Conservation (phyloP, 2,797 vertebrate species). For the Pangasius krempfi region DNA sequence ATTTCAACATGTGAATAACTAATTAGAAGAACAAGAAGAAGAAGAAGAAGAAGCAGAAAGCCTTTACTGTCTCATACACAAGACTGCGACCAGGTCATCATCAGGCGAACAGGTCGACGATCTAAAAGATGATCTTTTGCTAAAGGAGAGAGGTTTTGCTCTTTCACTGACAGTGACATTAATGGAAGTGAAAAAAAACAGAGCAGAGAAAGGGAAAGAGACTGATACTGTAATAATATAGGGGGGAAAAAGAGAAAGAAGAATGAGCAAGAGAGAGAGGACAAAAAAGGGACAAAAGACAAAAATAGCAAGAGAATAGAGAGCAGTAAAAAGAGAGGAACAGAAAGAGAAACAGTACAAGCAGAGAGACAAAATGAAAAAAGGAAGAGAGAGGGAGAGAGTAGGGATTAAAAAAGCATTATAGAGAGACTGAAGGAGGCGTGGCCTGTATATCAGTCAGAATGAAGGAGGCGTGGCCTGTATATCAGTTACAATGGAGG, state of each 20-base stretch:
- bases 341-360: neutral
- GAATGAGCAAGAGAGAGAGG: neutral
- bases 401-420: too few species aligned
- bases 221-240: neutral
- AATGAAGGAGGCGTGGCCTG: neutral
- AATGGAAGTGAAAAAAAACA: neutral
- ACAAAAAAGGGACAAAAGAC: neutral
- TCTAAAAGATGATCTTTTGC: neutral
- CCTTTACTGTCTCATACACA: neutral
- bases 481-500: neutral
- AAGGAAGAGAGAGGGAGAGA: neutral
- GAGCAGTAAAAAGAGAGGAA: neutral
- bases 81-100: neutral
- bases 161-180: neutral
- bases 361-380: neutral
- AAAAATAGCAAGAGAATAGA: neutral
- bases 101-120: neutral
- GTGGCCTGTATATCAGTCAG: neutral
- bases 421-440: neutral
- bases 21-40: neutral
- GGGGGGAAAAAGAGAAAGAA: neutral
- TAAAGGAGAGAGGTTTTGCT: neutral
- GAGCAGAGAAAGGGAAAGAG: neutral
- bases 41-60: neutral
- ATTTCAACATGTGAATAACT: neutral